Base-by-base conservation (phyloP, 1,140 invertebrate species). In the Tribolium castaneum region DNA sequence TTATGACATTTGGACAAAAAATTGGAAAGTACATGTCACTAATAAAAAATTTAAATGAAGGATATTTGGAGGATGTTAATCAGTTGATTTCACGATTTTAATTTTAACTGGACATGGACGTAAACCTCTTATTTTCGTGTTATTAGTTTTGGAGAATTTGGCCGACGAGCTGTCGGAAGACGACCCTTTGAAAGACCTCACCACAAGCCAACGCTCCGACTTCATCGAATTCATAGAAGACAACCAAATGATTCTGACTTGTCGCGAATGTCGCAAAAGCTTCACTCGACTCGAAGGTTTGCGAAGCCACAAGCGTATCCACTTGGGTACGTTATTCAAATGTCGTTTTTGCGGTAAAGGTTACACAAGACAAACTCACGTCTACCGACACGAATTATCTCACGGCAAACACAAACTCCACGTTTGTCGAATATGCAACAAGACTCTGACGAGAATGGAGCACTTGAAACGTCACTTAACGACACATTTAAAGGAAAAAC, bases 371-470 rank as follows among this genome's bases (percentile, higher is more conserved):
- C 76, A 80, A 62, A 85, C 83, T 75, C 83, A 85, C 66, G 76
- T 86, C 39, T 79, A 85, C 34, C 71, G 84, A 0, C 85, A 86
- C 70, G 83, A 86, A 80, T 70, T 82, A 25, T 81, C 82, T 7
- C 85, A 86, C 74, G 81, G 75, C 4, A 82, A 80, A 30, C 77
- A 82, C 70, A 86, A 86, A 81, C 80, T 85, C 1, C 83, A 85
- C 70, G 83, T 85, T n/a, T 86, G 85, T 56, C 82, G 83, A 73
- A 83, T 86, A 19, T 86, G 85, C 77, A 86, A 83, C 78, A 86
- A 85, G 77, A 86, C 85, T 4, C 35, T 86, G 25, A 84, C 84
- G 10, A 77, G 84, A 76, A 79, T 84, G 66, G 84, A 85, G 77
- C 85, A 86, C 80, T 77, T 86, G 22, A 86, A 86, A 52, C 71